Conservation (phyloP, 2,888 invertebrate species). For the Cartodere bifasciata region DNA sequence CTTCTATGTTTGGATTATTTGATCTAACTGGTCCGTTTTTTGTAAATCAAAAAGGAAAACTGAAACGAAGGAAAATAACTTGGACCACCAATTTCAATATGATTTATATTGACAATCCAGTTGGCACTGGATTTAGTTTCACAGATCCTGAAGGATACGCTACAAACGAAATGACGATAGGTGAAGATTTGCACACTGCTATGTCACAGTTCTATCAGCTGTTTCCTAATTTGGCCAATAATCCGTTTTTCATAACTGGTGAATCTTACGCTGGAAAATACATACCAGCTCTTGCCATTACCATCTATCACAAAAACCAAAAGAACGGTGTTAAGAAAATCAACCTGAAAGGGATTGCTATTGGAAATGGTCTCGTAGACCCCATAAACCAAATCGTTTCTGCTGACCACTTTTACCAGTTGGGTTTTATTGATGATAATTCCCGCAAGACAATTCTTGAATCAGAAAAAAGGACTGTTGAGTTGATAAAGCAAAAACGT, state of each 20-base stretch:
- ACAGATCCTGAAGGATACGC: conserved; percentile 68
- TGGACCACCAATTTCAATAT: conserved; percentile 68
- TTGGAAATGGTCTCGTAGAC: conserved; percentile 48
- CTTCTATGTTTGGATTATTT: conserved; percentile 63
- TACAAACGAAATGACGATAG: conserved; percentile 62
- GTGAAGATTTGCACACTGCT: conserved; percentile 59
- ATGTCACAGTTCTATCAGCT: conserved; percentile 67
- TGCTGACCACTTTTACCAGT: conserved; percentile 60
- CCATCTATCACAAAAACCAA: conserved; percentile 48
- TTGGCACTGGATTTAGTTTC: conserved; percentile 83
- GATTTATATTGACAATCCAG: conserved; percentile 83
- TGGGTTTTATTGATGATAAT: conserved; percentile 53
- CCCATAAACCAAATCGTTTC: conserved; percentile 59
- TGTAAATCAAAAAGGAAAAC: not conserved
- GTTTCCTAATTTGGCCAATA: conserved; percentile 55
- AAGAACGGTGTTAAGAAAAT: conserved; percentile 25
- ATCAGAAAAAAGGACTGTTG: too few species aligned
- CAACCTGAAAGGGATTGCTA: conserved; percentile 41
- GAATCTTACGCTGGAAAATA: conserved; percentile 78
- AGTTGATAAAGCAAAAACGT: too few species aligned
- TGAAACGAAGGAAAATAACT: conserved; percentile 35
- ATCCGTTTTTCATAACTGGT: conserved; percentile 76
- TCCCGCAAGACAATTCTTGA: too few species aligned
- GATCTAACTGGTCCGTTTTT: conserved; percentile 67
- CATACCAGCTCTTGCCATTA: conserved; percentile 58